phyloP scores from a whole-genome alignment of 2,888 invertebrate genomes.

The Limnephilus lunatus region DNA sequence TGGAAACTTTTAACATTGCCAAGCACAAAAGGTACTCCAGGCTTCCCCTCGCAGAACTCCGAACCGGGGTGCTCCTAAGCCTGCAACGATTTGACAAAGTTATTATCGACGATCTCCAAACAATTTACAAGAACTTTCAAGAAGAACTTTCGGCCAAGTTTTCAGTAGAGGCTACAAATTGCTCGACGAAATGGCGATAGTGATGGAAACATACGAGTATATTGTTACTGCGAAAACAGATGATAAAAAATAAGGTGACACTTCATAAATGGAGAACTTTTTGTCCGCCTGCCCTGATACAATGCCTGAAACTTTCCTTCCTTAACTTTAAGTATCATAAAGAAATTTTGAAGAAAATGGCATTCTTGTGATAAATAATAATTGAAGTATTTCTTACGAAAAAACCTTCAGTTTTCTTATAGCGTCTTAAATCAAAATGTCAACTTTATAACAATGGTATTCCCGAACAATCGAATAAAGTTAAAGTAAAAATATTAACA shows the following conservation, averaged over 20 bases:
- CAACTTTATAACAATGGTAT: neutral
- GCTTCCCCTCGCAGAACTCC: slow-evolving; percentile 22
- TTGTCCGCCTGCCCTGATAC: slow-evolving; percentile 7
- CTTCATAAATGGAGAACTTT: slow-evolving; percentile 47
- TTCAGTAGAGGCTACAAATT: slow-evolving; percentile 49
- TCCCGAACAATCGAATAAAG: neutral
- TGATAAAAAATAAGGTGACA: slow-evolving; percentile 45
- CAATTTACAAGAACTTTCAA: slow-evolving; percentile 59
- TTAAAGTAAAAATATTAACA: neutral
- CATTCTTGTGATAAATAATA: slow-evolving; percentile 1
- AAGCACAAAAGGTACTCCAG: slow-evolving; percentile 60
- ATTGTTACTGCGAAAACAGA: slow-evolving; percentile 43
- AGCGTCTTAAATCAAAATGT: neutral
- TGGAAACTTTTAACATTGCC: slow-evolving; percentile 63
- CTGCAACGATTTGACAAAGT: slow-evolving; percentile 65
- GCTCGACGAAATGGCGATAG: slow-evolving; percentile 54
- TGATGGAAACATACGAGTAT: slow-evolving; percentile 34
- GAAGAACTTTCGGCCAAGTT: slow-evolving; percentile 54
- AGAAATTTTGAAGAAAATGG: slow-evolving; percentile 21
- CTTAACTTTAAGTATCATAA: neutral
- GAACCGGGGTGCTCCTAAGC: slow-evolving; percentile 51
- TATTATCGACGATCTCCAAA: slow-evolving; percentile 65
- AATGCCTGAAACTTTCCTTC: slow-evolving; percentile 23
- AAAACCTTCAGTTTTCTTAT: neutral
- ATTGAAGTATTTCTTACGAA: neutral